phyloP scores from a whole-genome alignment of 2,888 invertebrate genomes.

The Ellobium chinense region DNA sequence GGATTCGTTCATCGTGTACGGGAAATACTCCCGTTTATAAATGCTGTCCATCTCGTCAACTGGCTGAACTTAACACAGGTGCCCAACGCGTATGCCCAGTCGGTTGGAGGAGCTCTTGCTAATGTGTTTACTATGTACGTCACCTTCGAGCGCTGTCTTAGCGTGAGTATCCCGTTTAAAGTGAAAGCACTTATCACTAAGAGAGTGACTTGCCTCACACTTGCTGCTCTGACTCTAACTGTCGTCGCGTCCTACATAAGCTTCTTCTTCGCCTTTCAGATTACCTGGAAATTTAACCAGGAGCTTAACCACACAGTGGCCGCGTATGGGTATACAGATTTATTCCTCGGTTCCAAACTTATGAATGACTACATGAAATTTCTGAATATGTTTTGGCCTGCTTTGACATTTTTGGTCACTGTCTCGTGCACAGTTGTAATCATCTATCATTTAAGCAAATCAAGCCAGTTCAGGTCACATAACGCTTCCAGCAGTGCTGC shows the following conservation, averaged over 20 bases:
- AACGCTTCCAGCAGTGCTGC: no score
- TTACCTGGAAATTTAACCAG: neutral
- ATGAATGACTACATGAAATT: neutral
- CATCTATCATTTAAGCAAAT: no score
- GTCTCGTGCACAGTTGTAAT: conserved; percentile 4
- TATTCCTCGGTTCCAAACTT: neutral
- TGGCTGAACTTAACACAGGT: neutral
- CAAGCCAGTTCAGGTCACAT: no score
- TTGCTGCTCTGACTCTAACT: neutral
- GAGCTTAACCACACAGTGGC: conserved; percentile 1
- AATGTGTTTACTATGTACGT: conserved; percentile 13
- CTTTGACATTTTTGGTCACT: neutral
- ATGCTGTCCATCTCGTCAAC: neutral
- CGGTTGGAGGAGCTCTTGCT: neutral
- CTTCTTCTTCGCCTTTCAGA: neutral
- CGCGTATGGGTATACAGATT: neutral
- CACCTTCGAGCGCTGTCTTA: conserved; percentile 13
- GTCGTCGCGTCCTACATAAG: neutral
- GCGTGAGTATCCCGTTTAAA: conserved; percentile 11
- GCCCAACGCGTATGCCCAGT: neutral
- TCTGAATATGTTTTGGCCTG: neutral
- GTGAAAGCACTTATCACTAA: conserved; percentile 3
- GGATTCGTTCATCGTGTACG: neutral
- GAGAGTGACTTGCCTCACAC: neutral
- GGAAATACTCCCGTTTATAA: neutral